These are phyloP conservation scores for Sciurus vulgaris DNA, from an alignment of 2,797 vertebrate species.

Conservation along the genomic window DNA sequence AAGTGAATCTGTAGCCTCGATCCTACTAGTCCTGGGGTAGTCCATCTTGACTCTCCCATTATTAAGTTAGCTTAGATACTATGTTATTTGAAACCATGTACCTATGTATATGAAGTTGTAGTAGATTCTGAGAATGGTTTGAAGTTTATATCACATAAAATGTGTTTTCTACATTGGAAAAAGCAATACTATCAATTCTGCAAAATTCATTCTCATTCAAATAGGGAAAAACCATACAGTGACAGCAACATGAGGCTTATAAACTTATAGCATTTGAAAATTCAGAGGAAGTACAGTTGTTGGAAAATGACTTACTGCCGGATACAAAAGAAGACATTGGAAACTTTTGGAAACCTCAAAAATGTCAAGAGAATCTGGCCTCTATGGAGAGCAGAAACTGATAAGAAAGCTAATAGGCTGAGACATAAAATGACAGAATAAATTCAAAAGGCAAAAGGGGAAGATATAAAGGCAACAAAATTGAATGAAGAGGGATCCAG, in stretches of 20 bases:
- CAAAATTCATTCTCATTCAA: not conserved
- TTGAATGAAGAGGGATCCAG: not conserved
- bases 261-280: not conserved
- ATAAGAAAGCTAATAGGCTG: not conserved
- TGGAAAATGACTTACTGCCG: not conserved
- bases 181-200: not conserved
- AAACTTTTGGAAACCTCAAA: conserved; percentile 10
- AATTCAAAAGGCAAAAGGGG: not conserved
- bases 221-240: not conserved
- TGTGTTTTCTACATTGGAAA: not conserved
- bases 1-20: not conserved
- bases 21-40: not conserved
- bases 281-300: not conserved
- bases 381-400: not conserved
- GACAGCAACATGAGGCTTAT: not conserved
- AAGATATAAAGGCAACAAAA: not conserved
- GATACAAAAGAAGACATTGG: not conserved
- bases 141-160: not conserved
- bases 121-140: not conserved
- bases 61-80: not conserved
- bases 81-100: not conserved
- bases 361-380: not conserved
- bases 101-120: not conserved
- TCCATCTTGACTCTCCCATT: not conserved
- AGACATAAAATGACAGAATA: not conserved